A percentile compares a stretch with the other conserved stretches of the same genome.
phyloP scores from a whole-genome alignment of 2,888 invertebrate genomes.

The Drosophila yooni region DNA sequence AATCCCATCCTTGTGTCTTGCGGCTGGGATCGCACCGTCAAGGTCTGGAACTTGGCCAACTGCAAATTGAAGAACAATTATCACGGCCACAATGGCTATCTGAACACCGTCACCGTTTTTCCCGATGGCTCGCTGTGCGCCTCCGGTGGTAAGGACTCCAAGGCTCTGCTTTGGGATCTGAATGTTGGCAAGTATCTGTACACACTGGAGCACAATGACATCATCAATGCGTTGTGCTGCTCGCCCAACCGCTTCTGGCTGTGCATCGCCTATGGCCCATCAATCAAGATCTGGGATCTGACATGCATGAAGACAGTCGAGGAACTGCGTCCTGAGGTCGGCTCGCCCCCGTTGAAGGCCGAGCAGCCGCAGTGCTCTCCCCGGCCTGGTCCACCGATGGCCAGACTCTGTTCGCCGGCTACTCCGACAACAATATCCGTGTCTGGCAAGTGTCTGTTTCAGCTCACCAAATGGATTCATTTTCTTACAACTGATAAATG shows the following conservation, averaged over 20 bases:
- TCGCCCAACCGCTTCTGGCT: slow-evolving; percentile 99
- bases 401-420: slow-evolving; percentile 99
- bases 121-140: slow-evolving; percentile 99
- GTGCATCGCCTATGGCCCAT: slow-evolving; percentile 98
- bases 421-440: slow-evolving; percentile 98
- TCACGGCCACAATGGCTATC: slow-evolving; percentile 97
- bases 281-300: slow-evolving; percentile 99
- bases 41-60: slow-evolving; percentile 99
- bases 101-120: slow-evolving; percentile 99
- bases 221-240: slow-evolving; percentile 99
- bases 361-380: slow-evolving; percentile 98
- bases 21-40: slow-evolving; percentile 99
- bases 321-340: slow-evolving; percentile 98
- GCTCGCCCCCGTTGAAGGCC: slow-evolving; percentile 90
- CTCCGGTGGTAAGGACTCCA: slow-evolving; percentile 99
- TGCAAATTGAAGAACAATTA: slow-evolving; percentile 99
- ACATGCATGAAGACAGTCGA: slow-evolving; percentile 99
- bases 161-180: slow-evolving; percentile 99
- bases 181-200: slow-evolving; percentile 99
- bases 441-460: slow-evolving; percentile 99
- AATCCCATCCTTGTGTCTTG: slow-evolving; percentile 99
- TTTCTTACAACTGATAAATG: slow-evolving; percentile 45
- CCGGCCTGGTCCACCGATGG: slow-evolving; percentile 99
- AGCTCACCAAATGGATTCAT: slow-evolving; percentile 87
- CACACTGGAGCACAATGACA: slow-evolving; percentile 99